Conservation (phyloP, 2,797 vertebrate genomes). For the Nannoperca australis region DNA sequence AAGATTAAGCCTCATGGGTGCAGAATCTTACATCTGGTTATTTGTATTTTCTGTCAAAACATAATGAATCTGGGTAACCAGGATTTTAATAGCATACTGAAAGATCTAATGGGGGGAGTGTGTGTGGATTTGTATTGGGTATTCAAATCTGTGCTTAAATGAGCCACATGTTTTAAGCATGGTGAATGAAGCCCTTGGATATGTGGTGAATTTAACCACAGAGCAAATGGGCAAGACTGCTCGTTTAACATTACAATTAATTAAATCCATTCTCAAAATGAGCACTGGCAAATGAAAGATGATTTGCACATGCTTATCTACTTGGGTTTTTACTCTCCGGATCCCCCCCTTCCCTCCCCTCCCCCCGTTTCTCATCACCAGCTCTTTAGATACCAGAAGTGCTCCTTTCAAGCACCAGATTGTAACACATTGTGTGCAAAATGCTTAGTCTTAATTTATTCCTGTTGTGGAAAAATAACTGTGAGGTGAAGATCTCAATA, state of each 20-base stretch:
- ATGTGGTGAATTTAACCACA: slow-evolving; percentile 70
- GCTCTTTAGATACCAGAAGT: slow-evolving; percentile 85
- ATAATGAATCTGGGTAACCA: slow-evolving; percentile 23
- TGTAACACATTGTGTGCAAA: slow-evolving; percentile 83
- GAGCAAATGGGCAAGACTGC: slow-evolving; percentile 73
- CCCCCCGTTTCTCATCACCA: slow-evolving; percentile 78
- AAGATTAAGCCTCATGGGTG: slow-evolving; percentile 45
- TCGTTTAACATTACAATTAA: slow-evolving; percentile 87
- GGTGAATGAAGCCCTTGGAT: slow-evolving; percentile 62
- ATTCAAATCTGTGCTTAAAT: slow-evolving; percentile 67
- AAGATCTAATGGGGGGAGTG: slow-evolving; percentile 34
- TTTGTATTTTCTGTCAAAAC: slow-evolving; percentile 63
- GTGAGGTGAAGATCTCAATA: slow-evolving; percentile 99
- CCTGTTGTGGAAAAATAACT: slow-evolving; percentile 99
- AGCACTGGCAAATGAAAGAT: slow-evolving; percentile 83
- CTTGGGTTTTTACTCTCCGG: slow-evolving; percentile 75
- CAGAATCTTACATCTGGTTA: slow-evolving; percentile 26
- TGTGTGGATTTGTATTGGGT: slow-evolving; percentile 56
- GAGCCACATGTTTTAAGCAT: slow-evolving; percentile 62
- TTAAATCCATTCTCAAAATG: slow-evolving; percentile 85
- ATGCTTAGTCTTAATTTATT: slow-evolving; percentile 98
- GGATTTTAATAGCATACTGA: slow-evolving; percentile 52
- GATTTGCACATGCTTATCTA: slow-evolving; percentile 86
- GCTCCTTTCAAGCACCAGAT: slow-evolving; percentile 82
- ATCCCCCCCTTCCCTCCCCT: slow-evolving; percentile 37